Evolutionary conservation across 2,797 vertebrate species (phyloP).

Genomic region (Rhinella marina): DNA sequence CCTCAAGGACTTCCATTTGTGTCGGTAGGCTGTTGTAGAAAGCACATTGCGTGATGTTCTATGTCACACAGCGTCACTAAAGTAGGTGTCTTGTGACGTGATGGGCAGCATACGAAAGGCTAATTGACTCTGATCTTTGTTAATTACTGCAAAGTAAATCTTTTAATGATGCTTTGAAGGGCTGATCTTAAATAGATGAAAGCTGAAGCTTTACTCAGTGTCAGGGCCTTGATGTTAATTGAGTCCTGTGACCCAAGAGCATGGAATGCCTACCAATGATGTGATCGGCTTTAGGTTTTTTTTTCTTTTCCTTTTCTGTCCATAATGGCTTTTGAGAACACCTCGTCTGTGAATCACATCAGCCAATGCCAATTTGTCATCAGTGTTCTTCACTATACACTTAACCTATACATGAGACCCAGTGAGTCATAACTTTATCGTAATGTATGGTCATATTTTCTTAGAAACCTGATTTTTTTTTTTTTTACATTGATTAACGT

Average conservation of each 20-base stretch:
- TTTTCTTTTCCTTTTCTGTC: conserved; percentile 6
- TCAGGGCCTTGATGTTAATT: conserved; percentile 82
- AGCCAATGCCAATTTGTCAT: conserved; percentile 34
- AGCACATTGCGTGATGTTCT: conserved; percentile 67
- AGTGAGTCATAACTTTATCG: neutral
- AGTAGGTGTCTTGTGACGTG: conserved; percentile 81
- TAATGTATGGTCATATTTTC: neutral
- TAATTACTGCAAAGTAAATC: conserved; percentile 86
- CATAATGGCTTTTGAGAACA: conserved; percentile 55
- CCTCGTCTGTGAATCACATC: conserved; percentile 33
- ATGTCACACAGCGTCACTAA: conserved; percentile 83
- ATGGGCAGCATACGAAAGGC: conserved; percentile 78
- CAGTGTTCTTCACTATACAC: neutral
- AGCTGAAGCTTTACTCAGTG: conserved; percentile 81
- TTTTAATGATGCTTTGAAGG: conserved; percentile 86
- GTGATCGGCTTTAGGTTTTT: conserved; percentile 62
- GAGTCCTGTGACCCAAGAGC: conserved; percentile 80
- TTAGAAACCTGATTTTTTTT: neutral
- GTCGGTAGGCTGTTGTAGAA: neutral
- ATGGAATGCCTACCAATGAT: conserved; percentile 72
- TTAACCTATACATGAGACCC: conserved; percentile 7
- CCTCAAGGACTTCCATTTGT: neutral
- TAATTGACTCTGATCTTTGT: conserved; percentile 83
- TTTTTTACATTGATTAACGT: neutral
- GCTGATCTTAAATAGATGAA: conserved; percentile 86